Conservation (phyloP, 1,140 invertebrate genomes). For the Eriocheir sinensis region DNA sequence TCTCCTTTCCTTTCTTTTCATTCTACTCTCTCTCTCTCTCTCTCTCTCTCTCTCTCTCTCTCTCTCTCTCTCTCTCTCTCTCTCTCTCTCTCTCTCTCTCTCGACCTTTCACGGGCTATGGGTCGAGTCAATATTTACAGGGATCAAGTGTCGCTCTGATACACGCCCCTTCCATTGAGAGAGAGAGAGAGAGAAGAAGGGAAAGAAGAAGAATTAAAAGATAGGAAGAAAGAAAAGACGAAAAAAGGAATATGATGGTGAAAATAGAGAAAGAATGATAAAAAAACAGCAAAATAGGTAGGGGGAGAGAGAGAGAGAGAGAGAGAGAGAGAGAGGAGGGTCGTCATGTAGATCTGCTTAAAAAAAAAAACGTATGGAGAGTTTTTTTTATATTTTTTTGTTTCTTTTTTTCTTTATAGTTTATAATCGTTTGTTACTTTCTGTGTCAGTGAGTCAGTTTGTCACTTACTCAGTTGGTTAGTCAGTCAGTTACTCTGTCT, state of each 20-base stretch:
- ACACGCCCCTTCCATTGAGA: background rate
- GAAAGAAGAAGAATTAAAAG: no score
- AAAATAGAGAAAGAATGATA: no score
- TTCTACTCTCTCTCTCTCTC: background rate
- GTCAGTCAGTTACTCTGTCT: no score
- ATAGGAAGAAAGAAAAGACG: no score
- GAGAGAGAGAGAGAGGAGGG: background rate
- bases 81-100: background rate
- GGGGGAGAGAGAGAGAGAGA: conserved; percentile 14
- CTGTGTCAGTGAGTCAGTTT: no score
- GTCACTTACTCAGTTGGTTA: no score
- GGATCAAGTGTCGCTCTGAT: background rate
- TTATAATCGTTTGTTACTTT: no score
- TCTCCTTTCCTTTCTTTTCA: no score
- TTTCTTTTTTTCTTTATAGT: background rate
- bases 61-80: background rate
- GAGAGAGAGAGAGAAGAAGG: conserved; percentile 12
- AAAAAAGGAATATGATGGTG: no score
- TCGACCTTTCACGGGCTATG: background rate
- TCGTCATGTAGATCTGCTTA: background rate
- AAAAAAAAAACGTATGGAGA: background rate
- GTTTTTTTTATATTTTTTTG: background rate
- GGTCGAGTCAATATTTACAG: conserved; percentile 24
- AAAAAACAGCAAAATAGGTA: no score
- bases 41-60: background rate